Evolutionary conservation across 2,113 vertebrate species (phyloP), one percentile per base, ranked within the genome.

Genomic region (Chionodraco myersi): DNA sequence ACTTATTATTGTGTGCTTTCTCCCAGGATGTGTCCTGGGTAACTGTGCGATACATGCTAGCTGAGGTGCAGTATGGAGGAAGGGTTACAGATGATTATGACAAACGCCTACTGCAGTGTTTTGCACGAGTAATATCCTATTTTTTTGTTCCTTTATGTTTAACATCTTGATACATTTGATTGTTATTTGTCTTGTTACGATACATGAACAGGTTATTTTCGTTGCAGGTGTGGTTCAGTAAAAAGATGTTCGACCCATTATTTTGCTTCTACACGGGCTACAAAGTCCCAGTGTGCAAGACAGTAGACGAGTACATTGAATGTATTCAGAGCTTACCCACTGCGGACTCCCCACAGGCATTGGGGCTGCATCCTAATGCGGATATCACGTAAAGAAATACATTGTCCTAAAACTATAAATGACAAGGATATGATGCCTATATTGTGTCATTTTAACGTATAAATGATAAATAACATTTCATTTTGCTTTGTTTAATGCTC

Each of bases 81-180:
- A 89, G 96, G 15, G 96, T 97, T 73, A 97, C 96, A 0, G 97
- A 97, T 2, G 95, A 96, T 90, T 98, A 95, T 94, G 96, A 97
- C 71, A 93, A 94, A 23, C 94, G 96, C 16, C 96, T 95, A 0
- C 92, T 97, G 63, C 97, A 96, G 81, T 96, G 96, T 0, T 96
- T 98, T 80, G 92, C 96, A 44, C 95, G 71, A 4, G 90, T 91
- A 91, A 83, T 54, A 45, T 45, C 44, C 3, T 2, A 64, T 47
- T 70, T 77, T 72, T 67, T 5, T 47, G 2, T 73, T 69, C 0
- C 21, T 65, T 69, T 3, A 12, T 51, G 2, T 45, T 54, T 73
- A 30, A n/a, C 14, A 49, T n/a, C 5, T 26, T 67, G 10, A 72
- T 69, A 2, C 60, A 26, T 30, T 30, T 30, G 30, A 30, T 60